Evolutionary conservation across 64 coral and sea anemone species (phyloP), one percentile per base, ranked within the genome.

Genomic region (Actinia equina): DNA sequence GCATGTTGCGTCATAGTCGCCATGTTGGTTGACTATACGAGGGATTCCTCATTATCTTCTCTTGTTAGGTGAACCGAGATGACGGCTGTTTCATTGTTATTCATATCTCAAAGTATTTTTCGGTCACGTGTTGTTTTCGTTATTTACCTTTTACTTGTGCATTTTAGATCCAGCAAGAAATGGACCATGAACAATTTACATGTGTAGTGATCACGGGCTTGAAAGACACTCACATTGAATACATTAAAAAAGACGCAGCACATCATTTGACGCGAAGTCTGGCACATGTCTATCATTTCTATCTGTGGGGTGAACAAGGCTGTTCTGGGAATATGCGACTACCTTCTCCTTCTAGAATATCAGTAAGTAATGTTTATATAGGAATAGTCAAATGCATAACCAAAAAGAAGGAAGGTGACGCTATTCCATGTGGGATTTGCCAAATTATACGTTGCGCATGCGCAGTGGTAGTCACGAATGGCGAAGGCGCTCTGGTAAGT

Each of bases 231-330:
- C 94, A 95, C 43, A 87, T 95, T 44, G 77, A 91, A 3, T 95
- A 92, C 69, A 92, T 95, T 18, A 84, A 82, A 19, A 52, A 77
- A 52, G 87, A 95, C 52, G 43, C 49, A 13, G 90, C 87, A 16
- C 61, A 37, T 13, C 64, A 52, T 1, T 62, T 95, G 74, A 88
- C 90, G 51, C 83, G 78, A 23, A 89, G 88, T 57, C 88, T 95
- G 0, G 77, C 83, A 12, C 94, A 95, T 79, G 94, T 95, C 59
- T 95, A 95, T 80, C 94, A 95, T 79, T 95, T 92, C 20, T 95
- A 95, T 56, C n/a, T 95, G 56, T 95, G 87, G 90, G 94, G 94
- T 23, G 90, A 92, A 25, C 76, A 80, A 3, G 94, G 94, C 23
- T 85, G 94, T 19, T 86, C 86, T 65, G 90, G 94, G 3, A 92